Conservation (phyloP, 2,888 invertebrate genomes). For the Netelia melanura region DNA sequence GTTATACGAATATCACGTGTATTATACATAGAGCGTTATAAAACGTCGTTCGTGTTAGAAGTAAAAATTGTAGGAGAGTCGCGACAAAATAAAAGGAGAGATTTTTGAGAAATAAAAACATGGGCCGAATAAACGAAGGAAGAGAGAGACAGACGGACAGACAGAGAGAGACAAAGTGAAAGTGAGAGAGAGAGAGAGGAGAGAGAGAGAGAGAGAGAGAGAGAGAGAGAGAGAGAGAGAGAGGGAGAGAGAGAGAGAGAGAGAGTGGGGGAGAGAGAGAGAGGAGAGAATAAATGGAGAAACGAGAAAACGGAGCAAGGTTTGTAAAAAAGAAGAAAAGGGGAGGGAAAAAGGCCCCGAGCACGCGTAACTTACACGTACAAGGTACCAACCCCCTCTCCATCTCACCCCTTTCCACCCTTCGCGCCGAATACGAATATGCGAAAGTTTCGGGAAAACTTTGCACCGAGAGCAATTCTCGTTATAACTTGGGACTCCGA, state of each 20-base stretch:
- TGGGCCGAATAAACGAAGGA: slow-evolving; percentile 1
- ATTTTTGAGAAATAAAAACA: slow-evolving; percentile 15
- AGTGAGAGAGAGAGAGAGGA: not conserved
- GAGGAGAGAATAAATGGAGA: slow-evolving; percentile 13
- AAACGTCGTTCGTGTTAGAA: slow-evolving; percentile 19
- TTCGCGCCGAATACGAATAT: slow-evolving; percentile 69
- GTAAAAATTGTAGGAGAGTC: slow-evolving; percentile 4
- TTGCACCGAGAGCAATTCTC: slow-evolving; percentile 79
- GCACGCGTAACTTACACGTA: slow-evolving; percentile 71
- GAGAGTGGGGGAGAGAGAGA: not conserved
- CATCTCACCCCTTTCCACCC: not conserved
- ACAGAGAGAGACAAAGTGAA: no score
- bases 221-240: no score
- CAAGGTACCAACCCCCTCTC: slow-evolving; percentile 20
- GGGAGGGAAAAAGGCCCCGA: slow-evolving; percentile 72
- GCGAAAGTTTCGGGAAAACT: slow-evolving; percentile 75
- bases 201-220: no score
- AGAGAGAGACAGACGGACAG: not conserved
- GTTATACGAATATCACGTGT: not conserved
- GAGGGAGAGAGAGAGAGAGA: no score
- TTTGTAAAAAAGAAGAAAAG: slow-evolving; percentile 40
- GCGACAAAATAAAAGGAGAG: slow-evolving; percentile 8
- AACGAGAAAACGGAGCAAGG: slow-evolving; percentile 6
- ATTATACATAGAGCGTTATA: slow-evolving; percentile 11
- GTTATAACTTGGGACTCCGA: slow-evolving; percentile 79